A percentile compares a stretch with the other conserved stretches of the same genome.
Evolutionary conservation across 2,888 invertebrate species (phyloP).

Genomic region (Troilus luridus): DNA sequence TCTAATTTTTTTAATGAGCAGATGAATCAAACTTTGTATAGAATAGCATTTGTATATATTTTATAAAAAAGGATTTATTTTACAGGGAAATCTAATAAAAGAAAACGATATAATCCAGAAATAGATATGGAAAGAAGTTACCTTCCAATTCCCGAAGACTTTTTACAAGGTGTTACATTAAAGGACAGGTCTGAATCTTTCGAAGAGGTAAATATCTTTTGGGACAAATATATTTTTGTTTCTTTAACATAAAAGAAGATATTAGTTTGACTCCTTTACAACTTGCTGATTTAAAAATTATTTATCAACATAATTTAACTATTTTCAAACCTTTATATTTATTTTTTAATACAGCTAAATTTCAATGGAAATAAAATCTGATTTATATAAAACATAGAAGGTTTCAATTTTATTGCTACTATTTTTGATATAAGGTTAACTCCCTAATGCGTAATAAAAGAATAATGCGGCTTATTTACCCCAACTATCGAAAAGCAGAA

Average conservation of each 20-base stretch:
- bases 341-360: not conserved
- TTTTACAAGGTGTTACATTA: constrained; percentile 5
- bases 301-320: too few relatives aligned
- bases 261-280: too few relatives aligned
- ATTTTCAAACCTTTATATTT: not conserved
- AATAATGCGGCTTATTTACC: too few relatives aligned
- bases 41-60: not conserved
- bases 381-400: not conserved
- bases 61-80: not conserved
- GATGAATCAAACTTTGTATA: too few relatives aligned
- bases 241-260: not conserved
- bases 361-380: not conserved
- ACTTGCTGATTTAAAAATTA: too few relatives aligned
- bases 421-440: not conserved
- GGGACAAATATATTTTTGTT: not conserved
- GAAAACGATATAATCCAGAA: constrained; percentile 19
- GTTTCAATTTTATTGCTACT: not conserved
- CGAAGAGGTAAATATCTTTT: not conserved
- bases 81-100: constrained; percentile 13
- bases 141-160: not conserved
- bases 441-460: too few relatives aligned
- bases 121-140: constrained; percentile 12
- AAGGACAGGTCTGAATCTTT: not conserved
- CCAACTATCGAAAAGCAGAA: too few relatives aligned
- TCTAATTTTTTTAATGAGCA: too few relatives aligned